A percentile compares a stretch with the other conserved stretches of the same genome.
These are phyloP conservation scores for Drosophila ambigua DNA, from an alignment of 1,140 invertebrate genomes.

Conservation along the genomic window DNA sequence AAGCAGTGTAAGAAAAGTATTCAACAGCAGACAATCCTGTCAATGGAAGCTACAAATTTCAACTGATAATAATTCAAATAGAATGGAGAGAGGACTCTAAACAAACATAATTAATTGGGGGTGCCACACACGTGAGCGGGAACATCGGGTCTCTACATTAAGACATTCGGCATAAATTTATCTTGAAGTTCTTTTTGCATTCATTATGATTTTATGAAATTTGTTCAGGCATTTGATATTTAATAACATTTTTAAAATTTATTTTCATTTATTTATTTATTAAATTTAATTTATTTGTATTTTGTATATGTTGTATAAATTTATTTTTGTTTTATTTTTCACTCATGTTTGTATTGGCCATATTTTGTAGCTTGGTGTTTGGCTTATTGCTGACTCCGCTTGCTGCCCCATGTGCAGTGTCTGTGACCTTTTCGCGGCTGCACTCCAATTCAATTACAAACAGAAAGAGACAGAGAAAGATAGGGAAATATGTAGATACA, in stretches of 20 bases:
- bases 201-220: too few species aligned
- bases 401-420: conserved; percentile 55
- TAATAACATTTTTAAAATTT: not conserved
- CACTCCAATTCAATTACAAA: conserved; percentile 75
- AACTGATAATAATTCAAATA: too few species aligned
- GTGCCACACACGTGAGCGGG: too few species aligned
- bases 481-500: not conserved
- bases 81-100: too few species aligned
- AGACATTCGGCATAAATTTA: too few species aligned
- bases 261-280: not conserved
- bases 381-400: conserved; percentile 35
- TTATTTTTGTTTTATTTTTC: too few species aligned
- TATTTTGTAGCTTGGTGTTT: conserved; percentile 45
- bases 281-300: not conserved
- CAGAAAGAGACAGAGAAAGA: conserved; percentile 8
- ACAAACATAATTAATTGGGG: too few species aligned
- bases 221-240: not conserved
- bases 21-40: not conserved
- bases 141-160: too few species aligned
- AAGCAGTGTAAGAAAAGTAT: too few species aligned
- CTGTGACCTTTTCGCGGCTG: conserved; percentile 71
- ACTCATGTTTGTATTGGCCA: not conserved
- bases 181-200: too few species aligned
- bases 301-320: too few species aligned
- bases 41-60: too few species aligned